Conservation (phyloP, 2,113 vertebrate genomes). For the Lycocorax pyrrhopterus region DNA sequence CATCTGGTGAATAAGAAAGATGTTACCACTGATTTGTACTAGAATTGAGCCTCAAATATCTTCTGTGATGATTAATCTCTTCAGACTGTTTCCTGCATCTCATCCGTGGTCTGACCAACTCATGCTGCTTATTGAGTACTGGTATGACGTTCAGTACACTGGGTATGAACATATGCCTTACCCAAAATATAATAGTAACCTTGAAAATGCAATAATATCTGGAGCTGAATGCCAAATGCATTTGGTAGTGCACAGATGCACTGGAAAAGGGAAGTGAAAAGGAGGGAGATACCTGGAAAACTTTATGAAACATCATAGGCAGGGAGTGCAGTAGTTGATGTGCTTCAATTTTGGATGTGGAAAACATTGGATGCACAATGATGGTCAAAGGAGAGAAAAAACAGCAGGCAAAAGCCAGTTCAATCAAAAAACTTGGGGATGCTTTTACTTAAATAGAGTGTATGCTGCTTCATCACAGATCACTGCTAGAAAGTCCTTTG, state of each 20-base stretch:
- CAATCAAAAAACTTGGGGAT: background rate
- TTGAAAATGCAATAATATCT: background rate
- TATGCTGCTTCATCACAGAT: background rate
- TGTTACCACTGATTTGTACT: background rate
- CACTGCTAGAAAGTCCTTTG: background rate
- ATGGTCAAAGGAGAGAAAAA: background rate
- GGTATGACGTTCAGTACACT: background rate
- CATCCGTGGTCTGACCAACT: background rate
- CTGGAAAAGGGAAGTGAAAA: background rate
- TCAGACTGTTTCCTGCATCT: background rate
- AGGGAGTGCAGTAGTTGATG: background rate
- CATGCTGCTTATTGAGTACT: background rate
- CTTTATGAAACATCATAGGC: background rate
- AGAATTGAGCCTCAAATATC: background rate
- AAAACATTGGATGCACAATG: background rate
- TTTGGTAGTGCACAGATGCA: background rate
- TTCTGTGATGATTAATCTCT: conserved; percentile 2
- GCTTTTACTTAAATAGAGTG: background rate
- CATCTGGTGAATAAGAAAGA: background rate
- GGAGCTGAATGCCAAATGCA: background rate
- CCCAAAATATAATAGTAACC: background rate
- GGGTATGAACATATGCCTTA: background rate
- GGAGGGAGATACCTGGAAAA: background rate
- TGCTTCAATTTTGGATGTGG: background rate
- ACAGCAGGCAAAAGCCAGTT: background rate